Evolutionary conservation across 2,888 invertebrate species (phyloP), one percentile per base, ranked within the genome.

Genomic region (Hesperia comma): DNA sequence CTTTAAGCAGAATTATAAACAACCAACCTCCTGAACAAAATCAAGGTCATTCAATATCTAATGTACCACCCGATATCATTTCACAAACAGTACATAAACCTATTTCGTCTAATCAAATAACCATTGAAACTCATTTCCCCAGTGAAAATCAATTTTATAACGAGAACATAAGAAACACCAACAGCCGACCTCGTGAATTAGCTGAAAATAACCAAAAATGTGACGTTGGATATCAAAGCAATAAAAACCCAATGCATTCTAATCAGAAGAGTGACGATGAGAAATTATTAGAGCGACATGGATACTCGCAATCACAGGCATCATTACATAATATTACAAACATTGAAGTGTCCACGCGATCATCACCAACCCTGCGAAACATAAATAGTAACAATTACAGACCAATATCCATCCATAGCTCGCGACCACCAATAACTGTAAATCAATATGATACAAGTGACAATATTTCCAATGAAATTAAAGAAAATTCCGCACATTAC

Each of bases 221-320:
- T 77, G 87, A 87, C 83, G 73, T 83, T 51, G 87, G 86, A 51
- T 72, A 85, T 68, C 89, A 88, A 82, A 85, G 84, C 6, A 86
- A 82, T 70, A 86, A 87, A 68, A 78, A 79, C 46, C 77, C 79
- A 60, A 71, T 82, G 63, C 77, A 79, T 74, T 84, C 86, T 66
- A 92, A 87, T 76, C 91, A 91, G 77, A 93, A 92, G 77, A 93
- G 93, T 75, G 93, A 93, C 66, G 93, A 93, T 69, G 93, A 93
- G 81, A 93, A 93, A 74, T 77, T 93, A 74, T 74, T 90, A 67
- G 93, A 93, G 75, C 84, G 88, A 71, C 82, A 86, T 72, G 80
- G 81, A 70, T 86, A 86, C 66, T 78, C 87, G 21, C 88, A 89
- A 72, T 75, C 86, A 57, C 84, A 88, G 40, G 79, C 90, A 37